Evolutionary conservation across 2,113 vertebrate species (phyloP), one percentile per base, ranked within the genome.

Genomic region (Centrocercus urophasianus): DNA sequence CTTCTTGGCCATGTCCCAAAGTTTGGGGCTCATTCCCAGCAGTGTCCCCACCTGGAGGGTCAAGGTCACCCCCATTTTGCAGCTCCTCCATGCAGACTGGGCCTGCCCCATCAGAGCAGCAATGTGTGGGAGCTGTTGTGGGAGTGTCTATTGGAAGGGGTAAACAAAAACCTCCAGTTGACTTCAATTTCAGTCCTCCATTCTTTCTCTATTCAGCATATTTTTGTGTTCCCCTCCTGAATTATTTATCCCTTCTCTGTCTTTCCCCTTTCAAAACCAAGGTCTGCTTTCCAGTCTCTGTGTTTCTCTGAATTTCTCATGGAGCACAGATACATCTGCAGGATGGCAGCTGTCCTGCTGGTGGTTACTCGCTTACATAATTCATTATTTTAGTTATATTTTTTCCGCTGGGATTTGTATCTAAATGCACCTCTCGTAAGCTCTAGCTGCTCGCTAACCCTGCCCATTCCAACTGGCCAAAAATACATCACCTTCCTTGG

Each of bases 361-460:
- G 60, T 59, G 83, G 43, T 69, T 52, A 56, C 30, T 72, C 40
- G 45, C 83, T 93, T 90, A 52, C 2, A 8, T 90, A 92, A 96
- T 79, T 91, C 87, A 76, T 91, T 89, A 76, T 93, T 95, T 93
- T 54, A 45, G 52, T 63, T 21, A 7, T 61, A 63, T 78, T 74
- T 70, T 54, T 82, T 63, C 30, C 34, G 32, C 71, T 15, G 15
- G 93, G 91, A 93, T 96, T 96, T 96, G 45, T 90, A 86, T 90
- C 88, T 91, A 86, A 95, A 91, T 94, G 80, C 83, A 50, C 72
- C 76, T 78, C 83, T 86, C 79, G 57, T 96, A 95, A 97, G 88
- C 94, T 90, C 70, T 90, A 66, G 78, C 56, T 19, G 52, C 67
- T 71, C 36, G 34, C 88, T 93, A 95, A 63, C 66, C 13, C 71